Conservation (phyloP, 2,797 vertebrate genomes). For the Odontamblyopus rebecca region DNA sequence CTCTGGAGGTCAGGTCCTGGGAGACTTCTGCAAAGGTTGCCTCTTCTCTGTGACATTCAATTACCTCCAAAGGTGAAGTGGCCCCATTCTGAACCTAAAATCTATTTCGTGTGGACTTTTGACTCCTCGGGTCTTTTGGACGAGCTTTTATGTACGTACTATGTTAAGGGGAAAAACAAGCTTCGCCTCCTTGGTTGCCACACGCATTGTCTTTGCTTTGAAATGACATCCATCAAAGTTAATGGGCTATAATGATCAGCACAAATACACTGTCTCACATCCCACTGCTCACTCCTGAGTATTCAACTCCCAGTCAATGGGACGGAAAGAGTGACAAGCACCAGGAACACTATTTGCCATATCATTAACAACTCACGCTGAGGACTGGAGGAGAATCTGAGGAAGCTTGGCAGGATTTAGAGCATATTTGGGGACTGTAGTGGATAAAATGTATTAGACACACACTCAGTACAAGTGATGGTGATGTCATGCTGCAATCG, state of each 20-base stretch:
- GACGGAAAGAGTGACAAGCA: constrained; percentile 64
- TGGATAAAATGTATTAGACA: constrained; percentile 25
- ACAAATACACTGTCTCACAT: constrained; percentile 69
- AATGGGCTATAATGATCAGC: constrained; percentile 75
- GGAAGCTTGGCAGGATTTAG: constrained; percentile 25
- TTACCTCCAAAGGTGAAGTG: constrained; percentile 55
- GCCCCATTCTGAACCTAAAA: constrained; percentile 40
- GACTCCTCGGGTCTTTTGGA: constrained; percentile 9
- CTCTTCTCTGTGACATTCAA: constrained; percentile 54
- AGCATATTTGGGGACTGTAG: constrained; percentile 30
- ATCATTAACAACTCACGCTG: constrained; percentile 51
- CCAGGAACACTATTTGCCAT: constrained; percentile 58
- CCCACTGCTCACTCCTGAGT: constrained; percentile 59
- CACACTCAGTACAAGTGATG: constrained; percentile 40
- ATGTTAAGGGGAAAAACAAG: constrained; percentile 56
- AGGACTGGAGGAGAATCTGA: constrained; percentile 40
- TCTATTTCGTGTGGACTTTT: constrained; percentile 48
- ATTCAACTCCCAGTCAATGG: constrained; percentile 72
- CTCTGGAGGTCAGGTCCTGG: constrained; percentile 38
- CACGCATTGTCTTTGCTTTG: constrained; percentile 53
- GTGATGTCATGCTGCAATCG: constrained; percentile 43
- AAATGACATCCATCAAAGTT: constrained; percentile 75
- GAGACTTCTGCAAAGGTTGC: constrained; percentile 23
- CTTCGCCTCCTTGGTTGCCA: constrained; percentile 24
- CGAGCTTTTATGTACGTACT: constrained; percentile 32